phyloP scores from a whole-genome alignment of 2,797 vertebrate species.

The Chloroceryle amazona region DNA sequence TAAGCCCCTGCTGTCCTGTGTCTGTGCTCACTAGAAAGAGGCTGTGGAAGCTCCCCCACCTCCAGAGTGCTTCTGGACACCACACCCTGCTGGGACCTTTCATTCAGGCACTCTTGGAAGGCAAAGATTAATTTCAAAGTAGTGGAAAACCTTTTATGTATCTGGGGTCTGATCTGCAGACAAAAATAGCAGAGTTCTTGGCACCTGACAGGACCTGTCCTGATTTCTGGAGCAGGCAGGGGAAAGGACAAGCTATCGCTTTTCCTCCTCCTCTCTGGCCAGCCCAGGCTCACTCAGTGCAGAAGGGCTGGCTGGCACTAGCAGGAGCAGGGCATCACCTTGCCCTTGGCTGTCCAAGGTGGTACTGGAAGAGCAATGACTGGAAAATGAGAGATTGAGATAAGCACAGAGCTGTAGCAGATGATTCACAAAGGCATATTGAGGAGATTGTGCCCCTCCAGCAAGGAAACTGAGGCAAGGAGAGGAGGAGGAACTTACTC shows the following conservation, averaged over 20 bases:
- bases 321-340: not conserved
- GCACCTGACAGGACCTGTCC: not conserved
- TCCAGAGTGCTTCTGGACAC: not conserved
- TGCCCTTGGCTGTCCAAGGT: not conserved
- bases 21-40: not conserved
- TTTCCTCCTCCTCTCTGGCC: not conserved
- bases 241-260: not conserved
- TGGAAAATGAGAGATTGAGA: not conserved
- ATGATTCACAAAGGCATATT: not conserved
- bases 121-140: conserved; percentile 32
- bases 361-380: not conserved
- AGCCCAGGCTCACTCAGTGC: not conserved
- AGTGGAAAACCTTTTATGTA: not conserved
- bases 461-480: not conserved
- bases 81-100: not conserved
- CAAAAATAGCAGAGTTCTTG: conserved; percentile 15
- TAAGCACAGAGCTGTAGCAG: not conserved
- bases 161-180: conserved; percentile 24
- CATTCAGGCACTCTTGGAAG: not conserved
- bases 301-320: not conserved
- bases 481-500: not conserved
- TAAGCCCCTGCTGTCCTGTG: not conserved
- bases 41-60: not conserved
- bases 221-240: not conserved
- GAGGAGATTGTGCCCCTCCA: not conserved